Percentiles rank a stretch among this genome's conserved stretches.
phyloP scores from a whole-genome alignment of 1,140 invertebrate genomes.

The Agrypnia vestita region DNA sequence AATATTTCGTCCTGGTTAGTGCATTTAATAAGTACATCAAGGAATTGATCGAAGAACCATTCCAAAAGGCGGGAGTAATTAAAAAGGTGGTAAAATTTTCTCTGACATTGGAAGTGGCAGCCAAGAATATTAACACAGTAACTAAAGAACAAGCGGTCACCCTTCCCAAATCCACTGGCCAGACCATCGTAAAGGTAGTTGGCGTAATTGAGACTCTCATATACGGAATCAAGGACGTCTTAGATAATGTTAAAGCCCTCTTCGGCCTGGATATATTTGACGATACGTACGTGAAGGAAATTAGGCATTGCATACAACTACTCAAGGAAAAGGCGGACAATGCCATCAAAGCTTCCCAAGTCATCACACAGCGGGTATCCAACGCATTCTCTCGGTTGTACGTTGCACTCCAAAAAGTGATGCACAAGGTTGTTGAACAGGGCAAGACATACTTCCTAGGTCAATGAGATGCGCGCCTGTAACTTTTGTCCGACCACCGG shows the following conservation, averaged over 20 bases:
- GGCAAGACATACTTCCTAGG: too few relatives aligned
- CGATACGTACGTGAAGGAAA: background rate
- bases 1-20: too few relatives aligned
- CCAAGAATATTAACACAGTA: background rate
- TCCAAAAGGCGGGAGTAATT: background rate
- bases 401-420: too few relatives aligned
- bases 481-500: too few relatives aligned
- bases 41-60: background rate
- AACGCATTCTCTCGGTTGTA: background rate
- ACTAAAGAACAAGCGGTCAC: background rate
- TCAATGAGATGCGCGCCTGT: too few relatives aligned
- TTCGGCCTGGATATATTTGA: conserved; percentile 11
- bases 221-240: background rate
- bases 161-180: background rate
- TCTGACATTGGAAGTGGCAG: background rate
- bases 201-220: background rate
- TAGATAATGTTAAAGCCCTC: background rate
- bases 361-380: background rate
- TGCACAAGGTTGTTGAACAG: too few relatives aligned
- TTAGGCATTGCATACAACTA: background rate
- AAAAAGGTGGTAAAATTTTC: background rate
- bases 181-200: background rate
- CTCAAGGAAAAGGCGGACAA: background rate
- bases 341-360: background rate
- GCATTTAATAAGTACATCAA: background rate